Evolutionary conservation across 2,113 vertebrate genomes (phyloP), one percentile per base, ranked within the genome.

Genomic region (Barnardius zonarius): DNA sequence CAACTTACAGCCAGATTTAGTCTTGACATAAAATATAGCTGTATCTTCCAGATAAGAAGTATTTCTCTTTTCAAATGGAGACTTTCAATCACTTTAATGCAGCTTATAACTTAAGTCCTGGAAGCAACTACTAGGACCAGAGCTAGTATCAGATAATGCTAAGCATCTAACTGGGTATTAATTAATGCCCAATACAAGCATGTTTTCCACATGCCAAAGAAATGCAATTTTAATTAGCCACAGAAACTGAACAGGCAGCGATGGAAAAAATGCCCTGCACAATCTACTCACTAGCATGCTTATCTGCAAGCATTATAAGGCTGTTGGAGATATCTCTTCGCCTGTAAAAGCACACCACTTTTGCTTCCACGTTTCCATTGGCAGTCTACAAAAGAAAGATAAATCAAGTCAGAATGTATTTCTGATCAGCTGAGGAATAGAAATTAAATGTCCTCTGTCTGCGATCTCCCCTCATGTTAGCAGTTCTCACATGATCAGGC

Each of bases 301-400:
- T 99, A 98, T 99, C 99, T 95, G 99, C 99, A 93, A 99, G 98
- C 98, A 99, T 99, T 97, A 99, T 99, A 94, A 99, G 99, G 89
- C 99, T 99, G 98, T 99, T 99, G 80, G 99, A 99, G 97, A 99
- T 99, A 97, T 99, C 99, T 97, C 99, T 98, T 93, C 99, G 97
- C 94, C 99, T 98, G 97, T 99, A 99, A 98, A 99, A 99, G 97
- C 99, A 99, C 76, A 99, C 99, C 93, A 99, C 99, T 98, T 99
- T 99, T 92, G 99, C 99, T 98, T 99, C 99, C 97, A 99, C 99
- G 3, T 99, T 99, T 92, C 99, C 99, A 96, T 98, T 99, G 74
- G 99, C 99, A 52, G 99, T 99, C 99, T 99, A 93, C 72, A 98
- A 97, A 98, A 98, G 48, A 96, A 93, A 92, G 86, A 96, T 37